Base-by-base conservation (phyloP, 1,140 invertebrate species). In the Eufriesea mexicana region DNA sequence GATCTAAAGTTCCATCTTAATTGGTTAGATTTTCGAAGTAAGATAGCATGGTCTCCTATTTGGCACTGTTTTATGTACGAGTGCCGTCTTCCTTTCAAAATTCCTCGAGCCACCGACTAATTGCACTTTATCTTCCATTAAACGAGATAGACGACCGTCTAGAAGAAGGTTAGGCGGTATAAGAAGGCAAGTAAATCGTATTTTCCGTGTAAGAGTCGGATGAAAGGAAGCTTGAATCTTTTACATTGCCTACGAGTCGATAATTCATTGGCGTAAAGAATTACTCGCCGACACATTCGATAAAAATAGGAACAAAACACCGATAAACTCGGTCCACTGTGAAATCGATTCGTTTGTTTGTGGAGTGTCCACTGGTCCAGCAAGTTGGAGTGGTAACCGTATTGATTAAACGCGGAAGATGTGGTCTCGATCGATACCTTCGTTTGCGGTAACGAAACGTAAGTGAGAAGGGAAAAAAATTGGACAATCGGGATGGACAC, bases 11-110 rank as follows among this genome's bases (percentile, higher is more conserved):
- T 79, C 61, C 68, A 73, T 82, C 75, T 82, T 87, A 89, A 90
- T 89, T 85, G 74, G 54, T 76, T 64, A 57, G 72, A 82, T 83
- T 75, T 67, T 14, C 74, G 86, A 90, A 88, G 87, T 85, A 85
- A 87, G 76, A 82, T 72, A 71, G 66, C 55, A 79, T 83, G 74
- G 85, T n/a, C 64, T 70, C 77, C 83, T n/a, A 9, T 64, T 35
- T n/a, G 47, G 0, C 59, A 1, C 6, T 25, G 55, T 20, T 12
- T 47, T 35, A 16, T 45, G 45, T 9, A 4, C 6, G 7, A 20
- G n/a, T 14, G 47, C 8, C 20, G 42, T 68, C 18, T 10, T 12
- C 20, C n/a, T 35, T 47, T n/a, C 10, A 16, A 47, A 72, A 72
- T 55, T 68, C n/a, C 12, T 10, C 76, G 20, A 18, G 9, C 20